A percentile compares a stretch with the other conserved stretches of the same genome.
phyloP scores from a whole-genome alignment of 1,140 invertebrate species.

The Habropoda laboriosa region DNA sequence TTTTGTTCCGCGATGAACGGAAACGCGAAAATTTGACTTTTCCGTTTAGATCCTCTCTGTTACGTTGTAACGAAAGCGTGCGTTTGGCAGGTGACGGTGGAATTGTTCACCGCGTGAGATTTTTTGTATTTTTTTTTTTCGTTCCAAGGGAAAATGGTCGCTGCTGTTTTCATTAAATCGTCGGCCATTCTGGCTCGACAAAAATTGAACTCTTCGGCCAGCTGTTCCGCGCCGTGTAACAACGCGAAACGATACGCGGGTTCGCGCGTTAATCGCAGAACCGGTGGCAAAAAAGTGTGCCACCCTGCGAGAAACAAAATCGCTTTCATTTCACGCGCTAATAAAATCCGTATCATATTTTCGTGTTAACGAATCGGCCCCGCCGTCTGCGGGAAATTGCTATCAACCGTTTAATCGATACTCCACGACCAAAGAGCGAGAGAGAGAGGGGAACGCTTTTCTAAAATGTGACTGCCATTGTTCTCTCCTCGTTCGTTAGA shows the following conservation, averaged over 20 bases:
- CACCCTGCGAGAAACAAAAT: constrained; percentile 50
- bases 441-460: neutral
- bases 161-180: constrained; percentile 55
- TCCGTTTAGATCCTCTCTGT: constrained; percentile 28
- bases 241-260: constrained; percentile 49
- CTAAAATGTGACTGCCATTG: neutral
- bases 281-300: constrained; percentile 43
- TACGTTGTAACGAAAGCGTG: constrained; percentile 12
- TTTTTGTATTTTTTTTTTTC: neutral
- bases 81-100: constrained; percentile 55
- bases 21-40: neutral
- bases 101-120: constrained; percentile 49
- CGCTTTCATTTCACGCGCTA: constrained; percentile 54
- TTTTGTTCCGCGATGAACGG: too few species aligned
- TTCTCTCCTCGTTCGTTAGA: too few species aligned
- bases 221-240: constrained; percentile 60
- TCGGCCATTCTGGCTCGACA: constrained; percentile 50
- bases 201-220: constrained; percentile 63
- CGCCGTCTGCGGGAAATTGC: constrained; percentile 36
- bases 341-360: constrained; percentile 49
- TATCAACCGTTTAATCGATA: constrained; percentile 40
- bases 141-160: constrained; percentile 42
- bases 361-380: constrained; percentile 40
- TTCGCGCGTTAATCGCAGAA: constrained; percentile 36
- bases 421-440: too few species aligned